Evolutionary conservation across 2,888 invertebrate genomes (phyloP).

Genomic region (Ophraella communa): DNA sequence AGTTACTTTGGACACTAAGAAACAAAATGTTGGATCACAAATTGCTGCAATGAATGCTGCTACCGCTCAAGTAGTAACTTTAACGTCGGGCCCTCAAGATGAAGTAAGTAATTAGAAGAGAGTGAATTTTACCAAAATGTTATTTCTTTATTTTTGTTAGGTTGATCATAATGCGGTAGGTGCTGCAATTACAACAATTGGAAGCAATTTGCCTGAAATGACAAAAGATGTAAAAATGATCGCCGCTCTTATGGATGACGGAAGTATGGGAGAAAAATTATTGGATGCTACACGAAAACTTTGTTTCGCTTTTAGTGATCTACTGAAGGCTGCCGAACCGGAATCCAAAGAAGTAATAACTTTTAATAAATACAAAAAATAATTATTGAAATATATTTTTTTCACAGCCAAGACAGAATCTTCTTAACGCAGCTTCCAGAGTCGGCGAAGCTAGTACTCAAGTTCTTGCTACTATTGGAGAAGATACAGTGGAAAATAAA

Average conservation of each 20-base stretch:
- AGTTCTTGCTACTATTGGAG: slow-evolving; percentile 91
- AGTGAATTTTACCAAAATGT: neutral
- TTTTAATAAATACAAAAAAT: neutral
- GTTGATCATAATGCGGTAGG: slow-evolving; percentile 95
- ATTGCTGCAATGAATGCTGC: slow-evolving; percentile 99
- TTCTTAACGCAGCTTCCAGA: slow-evolving; percentile 92
- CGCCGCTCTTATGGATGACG: slow-evolving; percentile 92
- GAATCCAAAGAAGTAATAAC: slow-evolving; percentile 75
- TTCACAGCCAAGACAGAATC: slow-evolving; percentile 78
- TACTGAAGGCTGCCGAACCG: slow-evolving; percentile 95
- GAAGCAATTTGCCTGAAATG: slow-evolving; percentile 95
- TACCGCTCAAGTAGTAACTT: slow-evolving; percentile 79
- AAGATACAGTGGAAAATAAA: slow-evolving; percentile 84
- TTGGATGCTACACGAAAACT: slow-evolving; percentile 91
- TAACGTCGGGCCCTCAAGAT: slow-evolving; percentile 71
- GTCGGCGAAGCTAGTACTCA: slow-evolving; percentile 97
- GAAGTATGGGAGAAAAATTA: slow-evolving; percentile 80
- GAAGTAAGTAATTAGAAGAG: slow-evolving; percentile 62
- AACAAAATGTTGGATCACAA: slow-evolving; percentile 95
- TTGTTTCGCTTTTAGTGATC: slow-evolving; percentile 92
- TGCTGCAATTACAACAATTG: slow-evolving; percentile 96
- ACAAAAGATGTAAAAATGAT: slow-evolving; percentile 93
- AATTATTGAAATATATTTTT: slow-evolving; percentile 1
- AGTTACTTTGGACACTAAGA: slow-evolving; percentile 90
- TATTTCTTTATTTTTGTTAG: slow-evolving; percentile 1